Percentiles rank a stretch among this genome's conserved stretches.
Conservation (phyloP, 2,113 vertebrate species). For the Gyps fulvus region DNA sequence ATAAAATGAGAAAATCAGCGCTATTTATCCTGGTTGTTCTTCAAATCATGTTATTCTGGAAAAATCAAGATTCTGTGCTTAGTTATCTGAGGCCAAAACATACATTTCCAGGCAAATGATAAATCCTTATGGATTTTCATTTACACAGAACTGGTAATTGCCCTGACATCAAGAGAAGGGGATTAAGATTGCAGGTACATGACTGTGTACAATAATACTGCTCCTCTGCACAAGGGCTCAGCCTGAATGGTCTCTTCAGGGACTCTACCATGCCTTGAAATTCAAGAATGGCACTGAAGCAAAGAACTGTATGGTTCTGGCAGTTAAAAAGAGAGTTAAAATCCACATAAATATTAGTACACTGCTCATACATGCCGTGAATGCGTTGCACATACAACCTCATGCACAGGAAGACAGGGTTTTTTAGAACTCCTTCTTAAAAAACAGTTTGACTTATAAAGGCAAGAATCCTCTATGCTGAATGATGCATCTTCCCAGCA, state of each 20-base stretch:
- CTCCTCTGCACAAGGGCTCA: not conserved
- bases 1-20: not conserved
- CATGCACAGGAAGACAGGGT: not conserved
- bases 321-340: not conserved
- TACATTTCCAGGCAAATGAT: not conserved
- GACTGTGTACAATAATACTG: not conserved
- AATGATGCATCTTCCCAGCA: not conserved
- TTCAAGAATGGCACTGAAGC: not conserved
- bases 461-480: not conserved
- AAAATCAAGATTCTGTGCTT: not conserved
- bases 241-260: not conserved
- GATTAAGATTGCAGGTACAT: not conserved
- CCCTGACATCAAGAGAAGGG: not conserved
- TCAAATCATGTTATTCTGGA: not conserved
- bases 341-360: not conserved
- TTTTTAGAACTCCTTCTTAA: not conserved
- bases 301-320: not conserved
- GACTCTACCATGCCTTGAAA: not conserved
- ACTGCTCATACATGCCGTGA: not conserved
- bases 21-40: not conserved
- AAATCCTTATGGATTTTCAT: constrained; percentile 4
- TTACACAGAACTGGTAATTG: not conserved
- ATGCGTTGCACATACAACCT: not conserved
- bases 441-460: not conserved
- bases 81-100: not conserved